A percentile compares a stretch with the other conserved stretches of the same genome.
phyloP scores from a whole-genome alignment of 2,113 vertebrate species.

The Corvus cornix region DNA sequence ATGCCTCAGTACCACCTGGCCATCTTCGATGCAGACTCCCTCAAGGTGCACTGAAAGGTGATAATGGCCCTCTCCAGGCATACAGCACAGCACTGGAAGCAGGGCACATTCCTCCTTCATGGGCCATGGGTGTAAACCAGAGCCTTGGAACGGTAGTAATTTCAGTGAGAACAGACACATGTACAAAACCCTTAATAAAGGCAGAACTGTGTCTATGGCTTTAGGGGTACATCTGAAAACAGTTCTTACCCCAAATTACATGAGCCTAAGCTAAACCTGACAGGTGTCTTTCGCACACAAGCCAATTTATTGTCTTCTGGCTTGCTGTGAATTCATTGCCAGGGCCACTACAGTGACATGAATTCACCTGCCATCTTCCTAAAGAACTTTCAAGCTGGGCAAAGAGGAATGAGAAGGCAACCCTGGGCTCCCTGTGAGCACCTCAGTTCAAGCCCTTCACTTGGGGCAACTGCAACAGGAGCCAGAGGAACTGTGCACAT shows the following conservation, averaged over 20 bases:
- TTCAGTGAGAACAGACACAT: background rate
- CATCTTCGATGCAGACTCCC: fast-evolving
- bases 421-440: background rate
- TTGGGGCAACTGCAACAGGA: background rate
- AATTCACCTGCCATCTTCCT: background rate
- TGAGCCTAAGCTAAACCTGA: background rate
- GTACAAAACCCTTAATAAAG: background rate
- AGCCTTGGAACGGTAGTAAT: background rate
- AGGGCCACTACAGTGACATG: background rate
- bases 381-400: background rate
- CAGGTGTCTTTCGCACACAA: background rate
- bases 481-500: background rate
- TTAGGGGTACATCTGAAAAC: background rate
- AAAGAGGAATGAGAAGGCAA: background rate
- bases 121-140: background rate
- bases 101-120: background rate
- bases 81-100: background rate
- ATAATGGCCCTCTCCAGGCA: background rate
- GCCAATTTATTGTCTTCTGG: background rate
- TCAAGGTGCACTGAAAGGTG: background rate
- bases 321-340: background rate
- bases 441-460: background rate
- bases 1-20: background rate
- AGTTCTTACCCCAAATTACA: background rate
- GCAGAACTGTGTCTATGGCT: background rate